Evolutionary conservation across 2,888 invertebrate genomes (phyloP).

Genomic region (Calameuta filiformis): DNA sequence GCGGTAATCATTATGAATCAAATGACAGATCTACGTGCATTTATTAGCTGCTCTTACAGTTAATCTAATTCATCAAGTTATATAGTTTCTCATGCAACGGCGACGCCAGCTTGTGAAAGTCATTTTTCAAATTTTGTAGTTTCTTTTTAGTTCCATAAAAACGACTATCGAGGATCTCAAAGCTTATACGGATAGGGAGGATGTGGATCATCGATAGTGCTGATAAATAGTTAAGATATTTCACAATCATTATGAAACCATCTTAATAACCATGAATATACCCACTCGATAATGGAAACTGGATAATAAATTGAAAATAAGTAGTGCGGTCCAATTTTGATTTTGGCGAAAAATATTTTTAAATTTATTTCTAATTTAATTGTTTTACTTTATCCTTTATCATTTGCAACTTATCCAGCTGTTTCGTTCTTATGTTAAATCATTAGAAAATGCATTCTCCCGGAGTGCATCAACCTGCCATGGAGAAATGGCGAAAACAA

Average conservation of each 20-base stretch:
- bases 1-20: neutral
- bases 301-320: neutral
- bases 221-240: neutral
- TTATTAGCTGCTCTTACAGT: neutral
- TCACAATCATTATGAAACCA: neutral
- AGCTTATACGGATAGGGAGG: neutral
- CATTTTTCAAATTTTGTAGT: neutral
- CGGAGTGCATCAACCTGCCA: neutral
- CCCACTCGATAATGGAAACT: neutral
- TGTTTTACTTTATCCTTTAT: neutral
- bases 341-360: neutral
- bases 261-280: neutral
- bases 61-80: neutral
- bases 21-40: neutral
- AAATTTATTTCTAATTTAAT: neutral
- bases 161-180: neutral
- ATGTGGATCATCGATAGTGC: neutral
- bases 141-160: neutral
- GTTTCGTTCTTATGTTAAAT: neutral
- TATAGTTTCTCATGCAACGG: neutral
- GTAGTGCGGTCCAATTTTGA: neutral
- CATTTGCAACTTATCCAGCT: neutral
- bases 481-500: neutral
- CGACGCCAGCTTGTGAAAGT: neutral
- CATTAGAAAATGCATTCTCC: neutral